Evolutionary conservation across 1,140 invertebrate species (phyloP).

Genomic region (Patella vulgata): DNA sequence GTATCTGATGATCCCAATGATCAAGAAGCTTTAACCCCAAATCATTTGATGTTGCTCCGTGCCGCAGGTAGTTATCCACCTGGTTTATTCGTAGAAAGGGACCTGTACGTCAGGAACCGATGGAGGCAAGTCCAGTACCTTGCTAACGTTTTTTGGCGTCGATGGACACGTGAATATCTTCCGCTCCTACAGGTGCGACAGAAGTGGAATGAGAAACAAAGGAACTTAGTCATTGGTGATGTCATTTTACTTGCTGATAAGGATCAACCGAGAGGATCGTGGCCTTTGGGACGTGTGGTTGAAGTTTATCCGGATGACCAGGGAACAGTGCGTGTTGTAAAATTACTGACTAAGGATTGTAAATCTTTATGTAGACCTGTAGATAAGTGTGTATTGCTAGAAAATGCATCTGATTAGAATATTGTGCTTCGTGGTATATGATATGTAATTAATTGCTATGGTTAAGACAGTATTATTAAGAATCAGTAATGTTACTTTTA

Average conservation of each 20-base stretch:
- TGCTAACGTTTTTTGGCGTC: constrained; percentile 34
- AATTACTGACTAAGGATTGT: constrained; percentile 13
- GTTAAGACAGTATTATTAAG: too few species aligned
- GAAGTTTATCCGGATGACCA: constrained; percentile 13
- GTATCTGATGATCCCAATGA: constrained; percentile 20
- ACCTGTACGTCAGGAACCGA: too few species aligned
- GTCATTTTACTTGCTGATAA: constrained; percentile 35
- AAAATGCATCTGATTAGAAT: too few species aligned
- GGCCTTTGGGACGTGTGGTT: constrained; percentile 17
- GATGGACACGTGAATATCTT: constrained; percentile 35
- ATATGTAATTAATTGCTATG: too few species aligned
- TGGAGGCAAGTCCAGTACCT: constrained; percentile 46
- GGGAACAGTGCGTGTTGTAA: constrained; percentile 11
- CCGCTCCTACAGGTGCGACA: constrained; percentile 24
- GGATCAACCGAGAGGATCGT: constrained; percentile 27
- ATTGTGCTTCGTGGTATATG: too few species aligned
- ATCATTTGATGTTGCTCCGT: constrained; percentile 29
- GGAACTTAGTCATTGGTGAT: constrained; percentile 32
- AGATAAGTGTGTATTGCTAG: constrained; percentile 24
- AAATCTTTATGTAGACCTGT: constrained; percentile 17
- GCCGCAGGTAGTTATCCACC: constrained; percentile 20
- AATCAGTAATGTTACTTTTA: too few species aligned
- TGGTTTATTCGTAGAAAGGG: constrained; percentile 23
- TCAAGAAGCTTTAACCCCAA: constrained; percentile 32
- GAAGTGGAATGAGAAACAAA: constrained; percentile 25